These are phyloP conservation scores for Aphidius ervi DNA, from an alignment of 1,140 invertebrate species.

Conservation along the genomic window DNA sequence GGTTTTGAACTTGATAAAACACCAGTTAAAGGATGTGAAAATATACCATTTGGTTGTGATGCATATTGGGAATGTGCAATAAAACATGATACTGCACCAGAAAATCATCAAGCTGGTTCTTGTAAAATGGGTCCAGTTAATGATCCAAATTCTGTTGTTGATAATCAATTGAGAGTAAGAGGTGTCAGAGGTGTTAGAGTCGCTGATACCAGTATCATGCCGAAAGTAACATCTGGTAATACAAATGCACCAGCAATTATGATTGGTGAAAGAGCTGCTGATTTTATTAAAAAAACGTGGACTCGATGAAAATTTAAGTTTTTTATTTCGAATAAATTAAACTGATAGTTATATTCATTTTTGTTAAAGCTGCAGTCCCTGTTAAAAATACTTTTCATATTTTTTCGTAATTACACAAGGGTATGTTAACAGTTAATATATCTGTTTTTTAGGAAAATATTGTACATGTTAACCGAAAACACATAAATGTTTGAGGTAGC, in stretches of 20 bases:
- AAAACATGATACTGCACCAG: slow-evolving; percentile 68
- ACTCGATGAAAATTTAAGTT: slow-evolving; percentile 30
- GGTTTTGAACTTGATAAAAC: slow-evolving; percentile 70
- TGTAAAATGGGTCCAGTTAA: slow-evolving; percentile 73
- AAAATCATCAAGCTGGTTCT: slow-evolving; percentile 82
- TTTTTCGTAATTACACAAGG: too few relatives aligned
- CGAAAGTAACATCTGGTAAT: slow-evolving; percentile 69
- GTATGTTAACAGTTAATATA: too few relatives aligned
- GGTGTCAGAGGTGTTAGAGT: slow-evolving; percentile 68
- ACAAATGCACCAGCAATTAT: slow-evolving; percentile 79
- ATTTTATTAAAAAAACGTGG: slow-evolving; percentile 73
- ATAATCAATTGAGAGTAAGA: slow-evolving; percentile 65
- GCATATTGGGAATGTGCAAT: slow-evolving; percentile 79
- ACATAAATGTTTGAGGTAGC: too few relatives aligned
- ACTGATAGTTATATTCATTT: not conserved
- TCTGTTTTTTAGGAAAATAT: too few relatives aligned
- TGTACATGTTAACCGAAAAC: too few relatives aligned
- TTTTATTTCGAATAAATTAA: not conserved
- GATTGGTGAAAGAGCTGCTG: slow-evolving; percentile 77
- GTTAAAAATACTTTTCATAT: too few relatives aligned
- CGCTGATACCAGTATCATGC: slow-evolving; percentile 78
- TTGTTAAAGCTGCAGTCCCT: not conserved
- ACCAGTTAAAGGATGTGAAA: slow-evolving; percentile 67
- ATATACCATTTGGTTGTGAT: slow-evolving; percentile 68
- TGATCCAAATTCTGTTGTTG: slow-evolving; percentile 68